Evolutionary conservation across 2,797 vertebrate genomes (phyloP).

Genomic region (Champsocephalus gunnari): DNA sequence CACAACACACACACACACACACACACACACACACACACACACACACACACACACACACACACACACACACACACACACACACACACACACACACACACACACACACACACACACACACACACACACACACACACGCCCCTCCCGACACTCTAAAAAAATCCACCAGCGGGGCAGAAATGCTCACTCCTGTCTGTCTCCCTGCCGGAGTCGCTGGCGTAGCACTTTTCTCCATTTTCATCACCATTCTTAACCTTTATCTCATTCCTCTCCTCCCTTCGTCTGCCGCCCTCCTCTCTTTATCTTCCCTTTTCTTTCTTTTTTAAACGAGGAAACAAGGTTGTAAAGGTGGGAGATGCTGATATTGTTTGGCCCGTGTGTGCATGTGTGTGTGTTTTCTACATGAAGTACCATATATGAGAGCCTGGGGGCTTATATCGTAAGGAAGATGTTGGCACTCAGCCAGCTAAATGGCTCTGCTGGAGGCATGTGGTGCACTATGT

Average conservation of each 20-base stretch:
- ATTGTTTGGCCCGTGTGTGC: conserved; percentile 45
- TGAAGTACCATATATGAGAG: conserved; percentile 38
- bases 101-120: background rate
- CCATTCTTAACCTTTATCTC: conserved; percentile 68
- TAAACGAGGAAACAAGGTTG: conserved; percentile 46
- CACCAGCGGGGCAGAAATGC: conserved; percentile 66
- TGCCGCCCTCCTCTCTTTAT: conserved; percentile 47
- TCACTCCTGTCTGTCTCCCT: conserved; percentile 51
- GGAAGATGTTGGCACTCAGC: conserved; percentile 16
- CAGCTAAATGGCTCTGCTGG: conserved; percentile 42
- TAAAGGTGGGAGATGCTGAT: conserved; percentile 67
- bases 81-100: background rate
- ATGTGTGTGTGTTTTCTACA: conserved; percentile 24
- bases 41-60: no score
- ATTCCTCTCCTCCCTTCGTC: conserved; percentile 46
- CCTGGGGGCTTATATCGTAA: conserved; percentile 13
- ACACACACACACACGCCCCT: background rate
- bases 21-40: no score
- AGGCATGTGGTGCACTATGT: conserved; percentile 18
- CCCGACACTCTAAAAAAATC: conserved; percentile 55
- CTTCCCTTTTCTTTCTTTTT: conserved; percentile 28
- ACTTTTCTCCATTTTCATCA: conserved; percentile 69
- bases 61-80: background rate
- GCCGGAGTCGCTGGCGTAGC: conserved; percentile 57
- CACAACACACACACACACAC: conserved; percentile 9